Evolutionary conservation across 2,888 invertebrate species (phyloP).

Genomic region (Zhengitettix transpicula): DNA sequence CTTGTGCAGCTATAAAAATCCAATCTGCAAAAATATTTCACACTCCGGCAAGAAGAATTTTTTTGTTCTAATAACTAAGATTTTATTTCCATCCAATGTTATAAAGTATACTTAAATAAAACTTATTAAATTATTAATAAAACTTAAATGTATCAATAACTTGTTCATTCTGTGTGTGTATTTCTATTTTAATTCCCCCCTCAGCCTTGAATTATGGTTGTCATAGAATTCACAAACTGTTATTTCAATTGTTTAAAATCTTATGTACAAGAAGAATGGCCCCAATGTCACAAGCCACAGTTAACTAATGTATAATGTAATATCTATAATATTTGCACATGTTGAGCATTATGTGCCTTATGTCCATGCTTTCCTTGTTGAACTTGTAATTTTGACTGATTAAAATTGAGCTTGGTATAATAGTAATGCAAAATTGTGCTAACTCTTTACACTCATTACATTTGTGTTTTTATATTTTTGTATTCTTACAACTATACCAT

Average conservation of each 20-base stretch:
- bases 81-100: constrained; percentile 15
- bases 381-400: constrained; percentile 9
- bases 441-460: no score
- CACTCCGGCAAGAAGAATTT: no score
- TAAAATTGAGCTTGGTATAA: constrained; percentile 7
- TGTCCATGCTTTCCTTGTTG: constrained; percentile 14
- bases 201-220: no score
- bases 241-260: neutral
- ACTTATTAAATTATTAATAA: constrained; percentile 15
- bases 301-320: constrained; percentile 13
- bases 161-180: constrained; percentile 12
- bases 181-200: constrained; percentile 5
- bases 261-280: constrained; percentile 2
- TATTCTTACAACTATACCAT: no score
- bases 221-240: neutral
- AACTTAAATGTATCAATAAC: constrained; percentile 15
- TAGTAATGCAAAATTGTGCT: neutral
- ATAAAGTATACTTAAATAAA: constrained; percentile 14
- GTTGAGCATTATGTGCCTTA: constrained; percentile 20
- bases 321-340: constrained; percentile 16
- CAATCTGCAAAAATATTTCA: no score
- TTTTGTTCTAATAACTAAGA: no score
- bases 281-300: constrained; percentile 3
- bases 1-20: no score
- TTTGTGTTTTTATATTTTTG: no score